Evolutionary conservation across 1,140 invertebrate genomes (phyloP).

Genomic region (Scaptomyza montana): DNA sequence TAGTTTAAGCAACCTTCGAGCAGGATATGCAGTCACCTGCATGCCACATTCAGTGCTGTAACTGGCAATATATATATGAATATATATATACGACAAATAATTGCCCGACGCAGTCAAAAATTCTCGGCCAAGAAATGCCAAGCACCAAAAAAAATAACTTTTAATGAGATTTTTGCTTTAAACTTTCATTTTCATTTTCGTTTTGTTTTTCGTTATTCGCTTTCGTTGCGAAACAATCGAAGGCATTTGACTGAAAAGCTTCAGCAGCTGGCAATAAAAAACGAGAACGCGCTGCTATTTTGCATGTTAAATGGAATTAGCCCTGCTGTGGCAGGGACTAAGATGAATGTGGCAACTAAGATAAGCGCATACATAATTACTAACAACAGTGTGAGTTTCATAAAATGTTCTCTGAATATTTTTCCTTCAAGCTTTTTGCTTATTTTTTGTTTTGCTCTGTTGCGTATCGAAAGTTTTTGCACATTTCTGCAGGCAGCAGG

Average conservation of each 20-base stretch:
- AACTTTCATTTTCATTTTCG: constrained; percentile 14
- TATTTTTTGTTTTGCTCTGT: constrained; percentile 18
- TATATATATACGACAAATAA: constrained; percentile 53
- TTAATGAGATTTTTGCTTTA: constrained; percentile 73
- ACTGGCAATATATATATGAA: constrained; percentile 21
- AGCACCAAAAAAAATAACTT: constrained; percentile 52
- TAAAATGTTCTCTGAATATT: neutral
- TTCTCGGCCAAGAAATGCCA: constrained; percentile 52
- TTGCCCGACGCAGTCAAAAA: constrained; percentile 58
- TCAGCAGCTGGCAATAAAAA: constrained; percentile 60
- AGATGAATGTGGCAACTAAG: constrained; percentile 49
- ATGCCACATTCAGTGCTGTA: constrained; percentile 32
- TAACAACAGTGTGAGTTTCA: constrained; percentile 40
- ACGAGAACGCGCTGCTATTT: constrained; percentile 44
- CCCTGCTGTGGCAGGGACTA: neutral
- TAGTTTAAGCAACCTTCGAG: constrained; percentile 14
- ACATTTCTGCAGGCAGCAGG: constrained; percentile 17
- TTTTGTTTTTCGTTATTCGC: constrained; percentile 11
- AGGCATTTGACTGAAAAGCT: constrained; percentile 46
- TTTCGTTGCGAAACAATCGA: constrained; percentile 51
- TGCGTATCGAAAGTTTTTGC: constrained; percentile 17
- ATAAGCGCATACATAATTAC: constrained; percentile 78
- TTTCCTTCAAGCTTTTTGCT: constrained; percentile 15
- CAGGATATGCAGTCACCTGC: constrained; percentile 55
- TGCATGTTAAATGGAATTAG: constrained; percentile 77